Base-by-base conservation (phyloP, 2,888 invertebrate species). In the Salticus scenicus region DNA sequence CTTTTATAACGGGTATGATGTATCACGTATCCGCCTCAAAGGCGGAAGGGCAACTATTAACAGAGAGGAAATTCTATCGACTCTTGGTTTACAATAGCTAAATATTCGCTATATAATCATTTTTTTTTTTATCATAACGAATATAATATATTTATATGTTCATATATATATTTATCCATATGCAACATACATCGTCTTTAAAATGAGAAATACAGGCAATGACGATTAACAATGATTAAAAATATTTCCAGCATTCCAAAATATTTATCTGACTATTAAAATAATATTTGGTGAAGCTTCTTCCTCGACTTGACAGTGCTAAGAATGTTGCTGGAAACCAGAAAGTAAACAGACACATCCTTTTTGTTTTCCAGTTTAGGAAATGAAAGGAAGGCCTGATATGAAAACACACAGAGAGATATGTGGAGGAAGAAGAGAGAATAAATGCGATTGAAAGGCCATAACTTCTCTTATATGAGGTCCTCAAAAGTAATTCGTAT, bases 201-300 rank as follows among this genome's bases (percentile, higher is more conserved):
- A 51, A 72, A 83, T 66, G 83, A 83, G 73, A 73, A 84, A 84
- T 84, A 77, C 83, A 84, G 73, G 73, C 64, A 67, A 66, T 33
- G 77, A 73, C 83, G 73, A 84, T 72, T 73, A 84, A 78, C 77
- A 84, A 83, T 51, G 51, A 84, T 72, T 67, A 73, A 77, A 84
- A 84, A 84, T 73, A 84, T 72, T 71, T 77, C 72, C 77, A 71
- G 72, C 71, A 71, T 64, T 84, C 76, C 70, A 84, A 84, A 84
- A 84, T 84, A 84, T 84, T 84, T 72, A 84, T 84, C 77, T 84
- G 66, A 84, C 83, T 84, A 84, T 84, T 84, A 84, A 84, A 84
- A 84, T 84, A 84, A 84, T 77, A 73, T 84, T 69, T 84, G 71
- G 83, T 77, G 83, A 67, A 41, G 42, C 67, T 77, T 81, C 70